A percentile compares a stretch with the other conserved stretches of the same genome.
phyloP scores from a whole-genome alignment of 2,113 vertebrate species.

The Epinephelus moara region DNA sequence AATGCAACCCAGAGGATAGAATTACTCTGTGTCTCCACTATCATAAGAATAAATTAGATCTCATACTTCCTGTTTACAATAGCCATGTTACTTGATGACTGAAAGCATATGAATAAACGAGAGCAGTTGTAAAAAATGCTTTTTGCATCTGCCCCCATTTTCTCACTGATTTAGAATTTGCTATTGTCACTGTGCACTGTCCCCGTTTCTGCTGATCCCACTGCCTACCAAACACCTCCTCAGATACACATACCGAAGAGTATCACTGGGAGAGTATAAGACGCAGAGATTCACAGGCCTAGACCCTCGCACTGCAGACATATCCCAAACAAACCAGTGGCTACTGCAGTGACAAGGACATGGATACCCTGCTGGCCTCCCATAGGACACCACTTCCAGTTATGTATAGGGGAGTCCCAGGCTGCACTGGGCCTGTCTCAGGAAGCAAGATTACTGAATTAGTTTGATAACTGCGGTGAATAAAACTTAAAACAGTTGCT shows the following conservation, averaged over 20 bases:
- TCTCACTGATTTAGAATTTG: slow-evolving; percentile 25
- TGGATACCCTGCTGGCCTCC: neutral
- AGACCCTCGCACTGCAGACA: neutral
- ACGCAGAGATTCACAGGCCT: neutral
- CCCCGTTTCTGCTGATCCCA: neutral
- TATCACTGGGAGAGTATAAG: neutral
- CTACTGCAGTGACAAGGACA: neutral
- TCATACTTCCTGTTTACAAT: slow-evolving; percentile 63
- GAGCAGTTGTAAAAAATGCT: slow-evolving; percentile 5
- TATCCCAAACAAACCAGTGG: slow-evolving; percentile 7
- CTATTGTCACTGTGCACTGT: neutral
- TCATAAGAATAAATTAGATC: slow-evolving; percentile 49
- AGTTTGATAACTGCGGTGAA: neutral
- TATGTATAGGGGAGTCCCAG: neutral
- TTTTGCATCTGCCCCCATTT: slow-evolving; percentile 8
- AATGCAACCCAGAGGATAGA: slow-evolving; percentile 47
- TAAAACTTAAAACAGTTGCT: neutral
- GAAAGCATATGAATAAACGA: slow-evolving; percentile 29
- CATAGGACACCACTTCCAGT: neutral
- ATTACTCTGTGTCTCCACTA: slow-evolving; percentile 37
- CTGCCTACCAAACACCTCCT: neutral
- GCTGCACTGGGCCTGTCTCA: neutral
- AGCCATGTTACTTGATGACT: slow-evolving; percentile 29
- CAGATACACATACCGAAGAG: neutral
- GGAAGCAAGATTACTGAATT: neutral